Base-by-base conservation (phyloP, 2,888 invertebrate species). In the Calliphora vomitoria region DNA sequence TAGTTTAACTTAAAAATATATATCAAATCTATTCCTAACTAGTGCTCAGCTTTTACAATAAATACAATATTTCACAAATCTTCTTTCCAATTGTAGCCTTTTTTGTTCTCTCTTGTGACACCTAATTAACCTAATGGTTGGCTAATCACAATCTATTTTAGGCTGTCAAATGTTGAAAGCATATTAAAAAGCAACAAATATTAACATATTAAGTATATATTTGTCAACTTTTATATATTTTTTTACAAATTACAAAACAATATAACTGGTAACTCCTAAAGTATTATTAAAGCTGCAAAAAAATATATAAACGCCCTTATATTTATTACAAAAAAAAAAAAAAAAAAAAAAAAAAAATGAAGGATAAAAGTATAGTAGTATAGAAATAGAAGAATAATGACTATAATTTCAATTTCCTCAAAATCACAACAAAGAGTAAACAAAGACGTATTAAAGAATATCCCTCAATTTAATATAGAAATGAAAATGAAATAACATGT, bases 401-500 rank as follows among this genome's bases (percentile, higher is more conserved):
- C 25, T 50, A 25, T 31, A 69, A 50, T 31, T 50, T 66, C 20
- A 20, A 44, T 66, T 18, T 41, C 66, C 66, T 44, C 18, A 66
- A 66, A 60, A 72, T 58, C 20, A 25, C 20, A 58, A 25, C 58
- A 66, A 13, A 53, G 25, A 6, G 6, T 41, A 31, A 71, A 71
- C 18, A 68, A 68, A 20, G 8, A 8, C 11, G 18, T 58, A 25
- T 53, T 41, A 55, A 55, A 20, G 8, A 20, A 68, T 13, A 68
- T 20, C 41, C 13, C 31, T 35, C 6, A 71, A 53, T 35, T 58
- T 41, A 38, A 41, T 41, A 58, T 13, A 5, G 41, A 58, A 72
- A 53, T 20, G 44, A 53, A 76, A 64, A 75, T 50, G 20, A 75
- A 75, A 55, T 13, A 18, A 76, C 50, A 66, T 66, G 50, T 25